Percentiles rank a stretch among this genome's conserved stretches.
These are phyloP conservation scores for Leptatherina wallacei DNA, from an alignment of 2,797 vertebrate species.

Conservation along the genomic window DNA sequence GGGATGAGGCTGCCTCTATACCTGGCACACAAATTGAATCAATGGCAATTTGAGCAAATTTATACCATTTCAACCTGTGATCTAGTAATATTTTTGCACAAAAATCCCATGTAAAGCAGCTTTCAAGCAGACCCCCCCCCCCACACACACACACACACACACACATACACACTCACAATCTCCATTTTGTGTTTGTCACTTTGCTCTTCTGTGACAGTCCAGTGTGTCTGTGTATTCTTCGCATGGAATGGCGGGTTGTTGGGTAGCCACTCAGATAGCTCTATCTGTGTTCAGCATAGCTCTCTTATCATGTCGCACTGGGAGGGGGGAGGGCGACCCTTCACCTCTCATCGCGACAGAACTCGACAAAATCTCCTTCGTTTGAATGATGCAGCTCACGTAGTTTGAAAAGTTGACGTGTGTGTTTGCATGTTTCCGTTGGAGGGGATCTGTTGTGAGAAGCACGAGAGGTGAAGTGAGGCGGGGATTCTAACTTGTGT, in stretches of 20 bases:
- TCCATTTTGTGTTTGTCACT: constrained; percentile 71
- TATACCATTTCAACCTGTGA: neutral
- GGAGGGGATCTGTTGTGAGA: neutral
- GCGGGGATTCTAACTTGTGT: constrained; percentile 21
- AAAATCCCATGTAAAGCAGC: neutral
- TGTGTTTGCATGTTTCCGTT: constrained; percentile 3
- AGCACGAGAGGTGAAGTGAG: neutral
- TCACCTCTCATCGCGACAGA: constrained; percentile 55
- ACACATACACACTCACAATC: constrained; percentile 6
- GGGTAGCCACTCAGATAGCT: constrained; percentile 81
- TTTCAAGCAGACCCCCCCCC: neutral
- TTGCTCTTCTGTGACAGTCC: constrained; percentile 49
- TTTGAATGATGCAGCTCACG: constrained; percentile 53
- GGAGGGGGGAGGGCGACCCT: constrained; percentile 43
- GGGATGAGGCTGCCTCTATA: neutral
- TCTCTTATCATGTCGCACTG: constrained; percentile 75
- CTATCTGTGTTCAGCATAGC: constrained; percentile 82
- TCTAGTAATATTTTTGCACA: constrained; percentile 5
- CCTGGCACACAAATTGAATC: constrained; percentile 11
- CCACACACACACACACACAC: neutral
- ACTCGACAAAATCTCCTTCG: constrained; percentile 48
- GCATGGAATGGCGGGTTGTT: constrained; percentile 76
- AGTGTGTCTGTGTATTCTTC: constrained; percentile 56
- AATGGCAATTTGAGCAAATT: constrained; percentile 2
- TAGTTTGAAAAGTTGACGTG: constrained; percentile 16